Evolutionary conservation across 2,888 invertebrate genomes (phyloP), one percentile per base, ranked within the genome.

Genomic region (Sericinus montela): DNA sequence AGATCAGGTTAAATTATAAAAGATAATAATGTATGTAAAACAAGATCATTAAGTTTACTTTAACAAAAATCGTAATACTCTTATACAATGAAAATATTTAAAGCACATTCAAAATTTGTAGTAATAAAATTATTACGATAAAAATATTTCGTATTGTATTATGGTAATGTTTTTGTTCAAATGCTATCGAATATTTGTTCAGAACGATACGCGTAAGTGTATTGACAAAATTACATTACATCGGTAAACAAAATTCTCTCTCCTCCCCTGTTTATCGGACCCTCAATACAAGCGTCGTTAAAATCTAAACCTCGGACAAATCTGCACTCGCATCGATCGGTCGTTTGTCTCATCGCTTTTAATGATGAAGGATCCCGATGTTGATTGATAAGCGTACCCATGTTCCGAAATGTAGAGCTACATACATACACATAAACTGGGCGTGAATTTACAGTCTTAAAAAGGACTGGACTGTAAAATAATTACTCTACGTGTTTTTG

Each of bases 361-460:
- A 80, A 86, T 87, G 84, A 85, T 80, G 78, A 81, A 80, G 84
- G 84, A 84, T 84, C 82, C 77, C 76, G 82, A 82, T 84, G 73
- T 77, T 83, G 86, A 87, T 86, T 81, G 86, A 87, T 86, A 86
- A 84, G 80, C 75, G 63, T 67, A 75, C 79, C 82, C 78, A 74
- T 67, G 67, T 16, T 66, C 60, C 64, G 11, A 32, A 51, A 49
- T 51, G 48, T 56, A 73, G 77, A 65, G 15, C 19, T 58, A 25
- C 7, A 7, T 25, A 25, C 1, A 8, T 58, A 25, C 7, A 7
- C 8, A 25, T 8, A 8, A 8, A 7, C 1, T 25, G 8, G 25
- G 8, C 3, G 8, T 25, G 25, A 8, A 7, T 25, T 8, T 1
- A 25, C 19, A 19, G 19, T 19, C 2, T 5, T 19, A 19, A 19